These are phyloP conservation scores for Acrocephalus kingi DNA, from an alignment of 2,113 vertebrate genomes.

Conservation along the genomic window DNA sequence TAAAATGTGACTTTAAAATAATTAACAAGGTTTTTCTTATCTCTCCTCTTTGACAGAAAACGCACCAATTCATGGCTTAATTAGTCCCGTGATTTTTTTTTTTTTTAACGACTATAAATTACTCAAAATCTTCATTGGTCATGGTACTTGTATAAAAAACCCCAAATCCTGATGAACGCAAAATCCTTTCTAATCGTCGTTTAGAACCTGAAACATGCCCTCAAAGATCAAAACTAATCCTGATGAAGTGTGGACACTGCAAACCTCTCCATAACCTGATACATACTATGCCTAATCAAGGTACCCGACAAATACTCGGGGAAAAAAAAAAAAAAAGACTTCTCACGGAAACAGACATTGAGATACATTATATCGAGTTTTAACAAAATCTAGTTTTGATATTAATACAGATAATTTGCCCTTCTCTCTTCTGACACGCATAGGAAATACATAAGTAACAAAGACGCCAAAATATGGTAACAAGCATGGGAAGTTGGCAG, in stretches of 20 bases:
- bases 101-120: neutral
- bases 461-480: neutral
- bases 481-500: neutral
- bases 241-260: neutral
- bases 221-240: neutral
- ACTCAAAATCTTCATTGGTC: neutral
- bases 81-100: neutral
- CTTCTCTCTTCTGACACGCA: neutral
- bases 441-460: neutral
- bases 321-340: too few species aligned
- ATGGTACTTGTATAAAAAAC: neutral
- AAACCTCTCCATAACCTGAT: neutral
- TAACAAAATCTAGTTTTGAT: neutral
- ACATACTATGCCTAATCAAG: neutral
- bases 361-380: neutral
- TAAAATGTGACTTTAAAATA: slow-evolving; percentile 55
- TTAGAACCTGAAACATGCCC: neutral
- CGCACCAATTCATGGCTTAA: slow-evolving; percentile 20
- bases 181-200: neutral
- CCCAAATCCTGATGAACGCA: neutral
- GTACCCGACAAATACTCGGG: neutral
- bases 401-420: neutral
- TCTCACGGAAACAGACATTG: neutral
- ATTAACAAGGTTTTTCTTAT: slow-evolving; percentile 55
- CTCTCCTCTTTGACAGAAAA: slow-evolving; percentile 41